A percentile compares a stretch with the other conserved stretches of the same genome.
These are phyloP conservation scores for Pediacus dermestoides DNA, from an alignment of 2,888 invertebrate species.

Conservation along the genomic window DNA sequence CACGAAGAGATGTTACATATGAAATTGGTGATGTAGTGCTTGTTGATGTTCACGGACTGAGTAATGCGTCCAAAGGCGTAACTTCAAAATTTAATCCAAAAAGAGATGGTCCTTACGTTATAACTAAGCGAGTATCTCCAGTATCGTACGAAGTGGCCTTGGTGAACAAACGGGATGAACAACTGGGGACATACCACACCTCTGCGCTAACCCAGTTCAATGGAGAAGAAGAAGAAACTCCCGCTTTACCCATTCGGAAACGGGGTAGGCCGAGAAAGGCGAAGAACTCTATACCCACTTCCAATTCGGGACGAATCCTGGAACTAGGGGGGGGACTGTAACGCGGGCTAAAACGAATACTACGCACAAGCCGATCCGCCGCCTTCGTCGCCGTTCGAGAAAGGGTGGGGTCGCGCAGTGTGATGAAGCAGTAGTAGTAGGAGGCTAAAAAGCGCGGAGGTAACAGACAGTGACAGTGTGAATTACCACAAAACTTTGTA, in stretches of 20 bases:
- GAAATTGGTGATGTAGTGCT: constrained; percentile 17
- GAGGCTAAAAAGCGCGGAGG: too few species aligned
- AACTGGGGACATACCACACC: constrained; percentile 12
- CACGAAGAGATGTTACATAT: constrained; percentile 10
- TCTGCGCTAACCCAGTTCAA: constrained; percentile 10
- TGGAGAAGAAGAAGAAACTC: constrained; percentile 1
- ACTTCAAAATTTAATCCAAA: constrained; percentile 18
- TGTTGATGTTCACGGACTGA: constrained; percentile 14
- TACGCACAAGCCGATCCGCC: too few species aligned
- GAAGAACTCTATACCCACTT: too few species aligned
- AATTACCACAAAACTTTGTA: too few species aligned
- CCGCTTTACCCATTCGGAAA: constrained; percentile 5
- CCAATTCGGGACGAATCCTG: too few species aligned
- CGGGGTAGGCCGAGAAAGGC: constrained; percentile 5
- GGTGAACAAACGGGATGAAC: too few species aligned
- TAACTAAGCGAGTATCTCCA: constrained; percentile 12
- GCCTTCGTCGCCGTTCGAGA: too few species aligned
- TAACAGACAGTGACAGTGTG: too few species aligned
- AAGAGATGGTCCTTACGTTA: constrained; percentile 18
- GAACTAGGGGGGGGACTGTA: too few species aligned
- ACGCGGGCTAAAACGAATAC: too few species aligned
- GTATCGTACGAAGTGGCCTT: constrained; percentile 10
- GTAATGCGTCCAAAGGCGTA: constrained; percentile 14
- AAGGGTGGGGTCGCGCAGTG: too few species aligned
- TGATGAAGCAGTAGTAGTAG: too few species aligned